Conservation (phyloP, 2,113 vertebrate species). For the Sinocyclocheilus rhinocerous region DNA sequence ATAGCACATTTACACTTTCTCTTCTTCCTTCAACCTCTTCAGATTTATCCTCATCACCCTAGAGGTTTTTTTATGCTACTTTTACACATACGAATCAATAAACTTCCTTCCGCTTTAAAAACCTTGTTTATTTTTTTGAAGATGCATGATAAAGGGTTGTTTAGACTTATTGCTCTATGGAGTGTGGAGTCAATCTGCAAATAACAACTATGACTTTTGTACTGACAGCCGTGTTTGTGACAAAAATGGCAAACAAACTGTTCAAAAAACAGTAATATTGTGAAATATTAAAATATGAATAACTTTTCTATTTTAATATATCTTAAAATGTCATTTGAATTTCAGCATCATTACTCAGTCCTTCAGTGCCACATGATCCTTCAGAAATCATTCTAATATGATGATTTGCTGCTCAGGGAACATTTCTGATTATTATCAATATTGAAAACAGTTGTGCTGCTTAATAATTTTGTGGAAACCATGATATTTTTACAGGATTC, state of each 20-base stretch:
- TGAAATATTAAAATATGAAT: too few species aligned
- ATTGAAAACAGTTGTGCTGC: too few species aligned
- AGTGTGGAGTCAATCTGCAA: background rate
- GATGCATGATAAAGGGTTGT: background rate
- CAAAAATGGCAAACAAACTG: background rate
- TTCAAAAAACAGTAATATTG: too few species aligned
- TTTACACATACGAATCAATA: slow-evolving; percentile 61
- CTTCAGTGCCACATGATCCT: too few species aligned
- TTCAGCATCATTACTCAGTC: background rate
- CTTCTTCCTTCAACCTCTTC: background rate
- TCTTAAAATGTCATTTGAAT: background rate
- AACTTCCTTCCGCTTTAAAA: slow-evolving; percentile 49
- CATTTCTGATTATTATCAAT: too few species aligned
- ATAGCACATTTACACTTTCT: slow-evolving; percentile 38
- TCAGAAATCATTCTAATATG: too few species aligned
- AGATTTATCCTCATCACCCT: slow-evolving; percentile 5
- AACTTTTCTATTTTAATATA: background rate
- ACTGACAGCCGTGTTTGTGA: background rate
- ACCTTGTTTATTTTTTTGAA: background rate
- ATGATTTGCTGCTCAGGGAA: too few species aligned
- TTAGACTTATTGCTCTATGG: background rate
- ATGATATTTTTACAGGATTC: too few species aligned
- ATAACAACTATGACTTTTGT: background rate
- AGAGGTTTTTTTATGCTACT: slow-evolving; percentile 24
- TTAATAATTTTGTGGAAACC: too few species aligned